Conservation (phyloP, 1,140 invertebrate species). For the Phymorhynchus buccinoides region DNA sequence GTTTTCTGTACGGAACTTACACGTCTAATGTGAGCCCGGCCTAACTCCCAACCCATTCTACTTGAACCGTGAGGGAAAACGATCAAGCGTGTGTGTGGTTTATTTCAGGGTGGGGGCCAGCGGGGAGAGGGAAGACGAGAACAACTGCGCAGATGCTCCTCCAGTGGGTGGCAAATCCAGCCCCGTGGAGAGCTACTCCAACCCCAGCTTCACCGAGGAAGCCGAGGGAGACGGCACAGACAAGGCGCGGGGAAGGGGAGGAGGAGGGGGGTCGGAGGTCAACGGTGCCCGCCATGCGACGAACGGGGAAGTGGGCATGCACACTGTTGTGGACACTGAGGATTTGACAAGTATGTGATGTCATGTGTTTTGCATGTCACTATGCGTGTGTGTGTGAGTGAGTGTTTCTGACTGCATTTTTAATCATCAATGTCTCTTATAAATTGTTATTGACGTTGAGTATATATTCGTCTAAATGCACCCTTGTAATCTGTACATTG, state of each 20-base stretch:
- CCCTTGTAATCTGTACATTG: too few relatives aligned
- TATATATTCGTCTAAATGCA: too few relatives aligned
- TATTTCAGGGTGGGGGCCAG: slow-evolving; percentile 3
- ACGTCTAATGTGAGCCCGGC: too few relatives aligned
- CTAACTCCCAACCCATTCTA: too few relatives aligned
- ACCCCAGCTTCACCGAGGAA: neutral
- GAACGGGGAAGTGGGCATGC: neutral
- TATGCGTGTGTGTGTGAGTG: too few relatives aligned
- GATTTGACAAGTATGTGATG: neutral
- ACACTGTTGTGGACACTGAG: neutral
- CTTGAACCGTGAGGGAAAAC: too few relatives aligned
- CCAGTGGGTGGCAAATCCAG: neutral
- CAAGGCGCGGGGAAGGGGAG: too few relatives aligned
- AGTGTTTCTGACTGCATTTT: neutral
- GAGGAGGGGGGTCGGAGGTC: neutral
- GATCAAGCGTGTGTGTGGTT: too few relatives aligned
- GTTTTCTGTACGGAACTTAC: too few relatives aligned
- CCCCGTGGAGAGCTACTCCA: neutral
- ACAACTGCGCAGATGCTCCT: neutral
- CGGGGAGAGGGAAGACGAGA: neutral
- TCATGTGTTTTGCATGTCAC: neutral
- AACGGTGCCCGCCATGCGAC: neutral
- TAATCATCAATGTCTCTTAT: too few relatives aligned
- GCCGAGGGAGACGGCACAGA: neutral
- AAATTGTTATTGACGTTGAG: too few relatives aligned